Evolutionary conservation across 2,113 vertebrate species (phyloP).

Genomic region (Gopherus flavomarginatus): DNA sequence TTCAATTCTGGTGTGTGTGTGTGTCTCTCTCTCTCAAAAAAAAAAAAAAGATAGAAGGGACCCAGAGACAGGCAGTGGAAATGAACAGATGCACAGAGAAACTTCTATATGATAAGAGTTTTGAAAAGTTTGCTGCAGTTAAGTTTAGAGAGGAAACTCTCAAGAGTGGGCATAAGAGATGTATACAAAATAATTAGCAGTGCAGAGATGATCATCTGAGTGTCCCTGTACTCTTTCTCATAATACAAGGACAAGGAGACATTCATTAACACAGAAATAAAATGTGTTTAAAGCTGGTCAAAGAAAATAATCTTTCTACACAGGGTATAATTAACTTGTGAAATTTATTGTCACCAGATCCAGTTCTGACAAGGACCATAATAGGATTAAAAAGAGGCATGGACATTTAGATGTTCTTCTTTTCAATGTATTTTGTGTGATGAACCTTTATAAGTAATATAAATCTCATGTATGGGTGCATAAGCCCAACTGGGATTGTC

Average conservation of each 20-base stretch:
- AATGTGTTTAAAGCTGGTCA: background rate
- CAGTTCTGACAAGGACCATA: background rate
- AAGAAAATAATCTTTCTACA: background rate
- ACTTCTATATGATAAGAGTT: background rate
- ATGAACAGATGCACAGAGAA: background rate
- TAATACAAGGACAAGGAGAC: background rate
- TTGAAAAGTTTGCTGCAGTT: background rate
- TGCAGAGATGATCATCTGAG: background rate
- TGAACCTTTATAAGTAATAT: background rate
- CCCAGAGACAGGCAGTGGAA: background rate
- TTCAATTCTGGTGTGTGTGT: background rate
- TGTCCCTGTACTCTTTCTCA: background rate
- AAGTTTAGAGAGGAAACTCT: background rate
- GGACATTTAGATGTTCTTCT: background rate
- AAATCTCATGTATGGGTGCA: background rate
- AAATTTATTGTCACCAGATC: background rate
- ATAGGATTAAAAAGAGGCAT: background rate
- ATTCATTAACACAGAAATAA: background rate
- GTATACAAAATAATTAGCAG: background rate
- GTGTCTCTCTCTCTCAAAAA: background rate
- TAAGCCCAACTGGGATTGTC: background rate
- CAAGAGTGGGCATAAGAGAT: accelerated
- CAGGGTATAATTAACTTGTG: background rate
- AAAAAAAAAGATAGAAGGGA: background rate
- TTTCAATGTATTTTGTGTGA: background rate